Percentiles rank a stretch among this genome's conserved stretches.
phyloP scores from a whole-genome alignment of 2,888 invertebrate species.

The Parnassius apollo region DNA sequence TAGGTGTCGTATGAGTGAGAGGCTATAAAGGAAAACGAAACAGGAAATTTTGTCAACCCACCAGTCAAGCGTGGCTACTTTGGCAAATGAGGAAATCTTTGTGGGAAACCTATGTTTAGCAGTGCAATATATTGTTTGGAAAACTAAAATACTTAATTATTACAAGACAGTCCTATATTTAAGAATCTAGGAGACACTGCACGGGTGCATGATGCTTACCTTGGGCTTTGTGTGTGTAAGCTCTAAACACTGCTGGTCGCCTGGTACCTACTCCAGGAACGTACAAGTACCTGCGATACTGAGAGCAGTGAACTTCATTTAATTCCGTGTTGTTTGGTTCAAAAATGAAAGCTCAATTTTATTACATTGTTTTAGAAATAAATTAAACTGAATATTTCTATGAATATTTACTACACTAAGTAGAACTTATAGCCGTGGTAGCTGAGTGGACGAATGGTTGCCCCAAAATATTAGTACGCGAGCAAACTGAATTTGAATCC shows the following conservation, averaged over 20 bases:
- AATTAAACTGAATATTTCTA: too few species aligned
- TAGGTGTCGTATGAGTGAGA: too few species aligned
- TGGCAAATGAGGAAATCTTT: too few species aligned
- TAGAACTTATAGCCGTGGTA: too few species aligned
- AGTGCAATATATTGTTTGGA: not conserved
- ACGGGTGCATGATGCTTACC: slow-evolving; percentile 46
- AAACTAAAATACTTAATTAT: not conserved
- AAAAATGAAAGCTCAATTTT: not conserved
- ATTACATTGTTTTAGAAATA: too few species aligned
- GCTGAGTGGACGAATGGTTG: too few species aligned
- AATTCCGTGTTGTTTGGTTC: slow-evolving; percentile 8
- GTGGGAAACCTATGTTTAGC: not conserved
- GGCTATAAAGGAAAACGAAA: too few species aligned
- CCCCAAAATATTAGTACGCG: too few species aligned
- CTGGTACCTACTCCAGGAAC: slow-evolving; percentile 28
- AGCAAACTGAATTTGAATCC: too few species aligned
- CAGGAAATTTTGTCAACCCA: too few species aligned
- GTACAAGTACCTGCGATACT: slow-evolving; percentile 21
- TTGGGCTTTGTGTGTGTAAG: slow-evolving; percentile 30
- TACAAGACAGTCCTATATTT: not conserved
- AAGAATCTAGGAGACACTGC: slow-evolving; percentile 21
- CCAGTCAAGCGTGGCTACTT: too few species aligned
- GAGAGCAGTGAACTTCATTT: slow-evolving; percentile 26
- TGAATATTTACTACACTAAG: too few species aligned
- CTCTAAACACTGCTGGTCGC: slow-evolving; percentile 27